A percentile compares a stretch with the other conserved stretches of the same genome.
Evolutionary conservation across 2,797 vertebrate species (phyloP).

Genomic region (Galagoides demidoff): DNA sequence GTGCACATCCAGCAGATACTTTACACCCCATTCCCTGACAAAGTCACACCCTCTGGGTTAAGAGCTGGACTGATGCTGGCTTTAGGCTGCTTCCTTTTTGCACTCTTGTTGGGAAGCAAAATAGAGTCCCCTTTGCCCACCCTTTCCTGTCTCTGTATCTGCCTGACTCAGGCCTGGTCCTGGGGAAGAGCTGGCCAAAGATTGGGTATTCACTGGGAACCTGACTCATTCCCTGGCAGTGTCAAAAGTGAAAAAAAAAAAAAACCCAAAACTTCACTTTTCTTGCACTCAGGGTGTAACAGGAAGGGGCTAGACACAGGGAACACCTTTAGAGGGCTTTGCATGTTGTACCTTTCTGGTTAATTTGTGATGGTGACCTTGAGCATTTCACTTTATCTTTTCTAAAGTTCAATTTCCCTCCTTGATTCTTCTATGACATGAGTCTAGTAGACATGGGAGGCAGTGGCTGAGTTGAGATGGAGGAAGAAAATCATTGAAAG

Average conservation of each 20-base stretch:
- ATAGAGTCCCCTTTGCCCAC: neutral
- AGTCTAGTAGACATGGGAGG: neutral
- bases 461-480: neutral
- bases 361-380: neutral
- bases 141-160: neutral
- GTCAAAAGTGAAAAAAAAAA: neutral
- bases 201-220: neutral
- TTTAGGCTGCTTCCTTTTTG: neutral
- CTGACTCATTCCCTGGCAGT: neutral
- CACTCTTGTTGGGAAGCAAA: neutral
- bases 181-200: neutral
- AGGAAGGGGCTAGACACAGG: rapidly evolving
- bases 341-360: neutral
- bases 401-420: neutral
- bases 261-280: no score
- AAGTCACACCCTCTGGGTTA: neutral
- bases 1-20: neutral
- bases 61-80: neutral
- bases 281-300: neutral
- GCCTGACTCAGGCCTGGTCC: neutral
- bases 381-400: neutral
- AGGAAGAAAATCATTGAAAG: neutral
- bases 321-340: neutral
- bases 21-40: neutral
- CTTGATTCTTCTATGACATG: neutral